Evolutionary conservation across 1,140 invertebrate genomes (phyloP).

Genomic region (Apis cerana): DNA sequence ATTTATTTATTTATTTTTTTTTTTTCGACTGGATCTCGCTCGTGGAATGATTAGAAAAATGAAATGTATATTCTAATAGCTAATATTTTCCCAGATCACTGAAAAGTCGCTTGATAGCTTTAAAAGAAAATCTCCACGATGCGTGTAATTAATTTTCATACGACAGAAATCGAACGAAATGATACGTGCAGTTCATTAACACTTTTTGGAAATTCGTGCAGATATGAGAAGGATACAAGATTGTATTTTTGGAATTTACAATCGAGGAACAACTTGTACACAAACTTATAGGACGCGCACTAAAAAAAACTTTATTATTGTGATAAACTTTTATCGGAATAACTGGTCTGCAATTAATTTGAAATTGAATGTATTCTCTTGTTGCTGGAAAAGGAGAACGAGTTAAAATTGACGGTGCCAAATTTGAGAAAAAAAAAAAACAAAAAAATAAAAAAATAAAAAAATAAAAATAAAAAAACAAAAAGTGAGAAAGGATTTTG

Average conservation of each 20-base stretch:
- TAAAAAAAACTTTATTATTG: conserved; percentile 41
- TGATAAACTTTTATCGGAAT: conserved; percentile 53
- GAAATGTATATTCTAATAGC: not conserved
- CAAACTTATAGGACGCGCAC: conserved; percentile 7
- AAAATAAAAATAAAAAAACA: not conserved
- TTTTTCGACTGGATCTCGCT: conserved; percentile 13
- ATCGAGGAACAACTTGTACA: conserved; percentile 24
- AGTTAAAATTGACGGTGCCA: conserved; percentile 51
- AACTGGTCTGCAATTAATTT: not conserved
- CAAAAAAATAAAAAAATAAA: not conserved
- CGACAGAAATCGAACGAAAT: conserved; percentile 5
- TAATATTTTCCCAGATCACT: conserved; percentile 2
- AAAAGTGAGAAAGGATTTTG: not conserved
- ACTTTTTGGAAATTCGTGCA: conserved; percentile 1
- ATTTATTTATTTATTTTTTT: not conserved
- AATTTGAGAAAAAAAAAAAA: conserved; percentile 9
- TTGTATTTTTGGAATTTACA: conserved; percentile 52
- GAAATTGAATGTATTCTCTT: conserved; percentile 27
- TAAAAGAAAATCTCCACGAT: conserved; percentile 3
- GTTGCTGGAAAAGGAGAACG: conserved; percentile 22
- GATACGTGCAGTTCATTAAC: conserved; percentile 41
- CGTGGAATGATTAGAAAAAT: not conserved
- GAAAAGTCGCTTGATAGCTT: conserved; percentile 20
- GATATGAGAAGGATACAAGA: conserved; percentile 1
- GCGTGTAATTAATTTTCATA: conserved; percentile 37